Evolutionary conservation across 2,888 invertebrate genomes (phyloP).

Genomic region (Apotomis betuletana): DNA sequence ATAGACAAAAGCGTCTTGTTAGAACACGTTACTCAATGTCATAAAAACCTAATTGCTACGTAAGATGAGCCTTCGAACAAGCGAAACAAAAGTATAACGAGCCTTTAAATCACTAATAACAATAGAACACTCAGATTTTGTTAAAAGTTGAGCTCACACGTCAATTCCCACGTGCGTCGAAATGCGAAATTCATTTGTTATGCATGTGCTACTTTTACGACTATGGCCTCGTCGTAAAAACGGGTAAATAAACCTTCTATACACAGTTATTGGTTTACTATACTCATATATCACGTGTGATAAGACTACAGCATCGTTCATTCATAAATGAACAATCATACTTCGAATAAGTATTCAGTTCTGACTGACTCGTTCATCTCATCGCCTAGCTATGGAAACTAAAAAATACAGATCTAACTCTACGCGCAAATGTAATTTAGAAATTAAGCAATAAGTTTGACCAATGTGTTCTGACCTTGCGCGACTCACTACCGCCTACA

Average conservation of each 20-base stretch:
- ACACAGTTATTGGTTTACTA: conserved; percentile 14
- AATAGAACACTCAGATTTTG: conserved; percentile 12
- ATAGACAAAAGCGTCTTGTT: neutral
- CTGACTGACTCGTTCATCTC: no score
- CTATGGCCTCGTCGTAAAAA: conserved; percentile 20
- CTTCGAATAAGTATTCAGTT: no score
- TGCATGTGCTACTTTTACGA: conserved; percentile 37
- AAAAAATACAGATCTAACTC: no score
- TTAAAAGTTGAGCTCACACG: neutral
- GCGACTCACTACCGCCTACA: no score
- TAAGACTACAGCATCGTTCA: neutral
- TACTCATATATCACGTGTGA: conserved; percentile 6
- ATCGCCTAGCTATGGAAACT: no score
- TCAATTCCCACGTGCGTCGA: conserved; percentile 27
- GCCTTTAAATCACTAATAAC: neutral
- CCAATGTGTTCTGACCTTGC: no score
- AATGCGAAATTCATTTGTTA: conserved; percentile 30
- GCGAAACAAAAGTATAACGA: conserved; percentile 12
- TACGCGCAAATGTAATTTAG: no score
- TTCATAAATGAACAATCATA: neutral
- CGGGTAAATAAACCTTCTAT: conserved; percentile 10
- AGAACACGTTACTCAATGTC: neutral
- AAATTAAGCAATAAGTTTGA: no score
- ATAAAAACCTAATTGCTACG: neutral
- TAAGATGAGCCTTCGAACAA: conserved; percentile 15